Percentiles rank a stretch among this genome's conserved stretches.
Conservation (phyloP, 2,113 vertebrate species). For the Willisornis vidua region DNA sequence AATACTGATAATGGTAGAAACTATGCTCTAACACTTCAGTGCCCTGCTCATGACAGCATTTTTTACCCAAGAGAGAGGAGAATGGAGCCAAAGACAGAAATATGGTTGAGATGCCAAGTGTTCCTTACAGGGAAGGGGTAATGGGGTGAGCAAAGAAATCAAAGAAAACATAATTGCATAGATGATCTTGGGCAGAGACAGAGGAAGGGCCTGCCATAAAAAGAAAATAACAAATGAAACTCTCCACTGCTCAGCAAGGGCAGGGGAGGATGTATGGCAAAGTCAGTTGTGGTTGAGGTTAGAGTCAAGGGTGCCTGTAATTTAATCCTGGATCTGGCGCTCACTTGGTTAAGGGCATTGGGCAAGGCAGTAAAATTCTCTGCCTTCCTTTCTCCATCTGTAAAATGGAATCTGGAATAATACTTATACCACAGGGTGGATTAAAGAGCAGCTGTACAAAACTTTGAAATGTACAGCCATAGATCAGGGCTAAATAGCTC, state of each 20-base stretch:
- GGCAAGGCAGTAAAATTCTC: neutral
- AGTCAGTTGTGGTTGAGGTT: neutral
- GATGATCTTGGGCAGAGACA: neutral
- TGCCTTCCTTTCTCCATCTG: neutral
- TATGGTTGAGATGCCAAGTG: neutral
- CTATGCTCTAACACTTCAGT: neutral
- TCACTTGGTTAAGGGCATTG: neutral
- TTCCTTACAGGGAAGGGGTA: neutral
- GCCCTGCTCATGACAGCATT: neutral
- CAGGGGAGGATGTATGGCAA: neutral
- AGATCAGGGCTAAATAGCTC: neutral
- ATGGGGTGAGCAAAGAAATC: neutral
- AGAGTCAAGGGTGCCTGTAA: neutral
- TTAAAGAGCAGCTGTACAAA: constrained; percentile 1
- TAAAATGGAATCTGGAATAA: neutral
- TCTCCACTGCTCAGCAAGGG: neutral
- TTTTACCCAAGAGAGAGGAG: neutral
- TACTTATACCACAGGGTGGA: neutral
- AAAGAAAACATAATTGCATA: neutral
- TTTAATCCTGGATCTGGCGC: neutral
- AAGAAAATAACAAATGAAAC: neutral
- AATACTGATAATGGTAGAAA: neutral
- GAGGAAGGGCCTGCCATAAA: neutral
- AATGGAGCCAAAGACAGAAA: neutral
- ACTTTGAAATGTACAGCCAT: neutral